These are phyloP conservation scores for Opisthograptis luteolata DNA, from an alignment of 2,888 invertebrate genomes.

Conservation along the genomic window DNA sequence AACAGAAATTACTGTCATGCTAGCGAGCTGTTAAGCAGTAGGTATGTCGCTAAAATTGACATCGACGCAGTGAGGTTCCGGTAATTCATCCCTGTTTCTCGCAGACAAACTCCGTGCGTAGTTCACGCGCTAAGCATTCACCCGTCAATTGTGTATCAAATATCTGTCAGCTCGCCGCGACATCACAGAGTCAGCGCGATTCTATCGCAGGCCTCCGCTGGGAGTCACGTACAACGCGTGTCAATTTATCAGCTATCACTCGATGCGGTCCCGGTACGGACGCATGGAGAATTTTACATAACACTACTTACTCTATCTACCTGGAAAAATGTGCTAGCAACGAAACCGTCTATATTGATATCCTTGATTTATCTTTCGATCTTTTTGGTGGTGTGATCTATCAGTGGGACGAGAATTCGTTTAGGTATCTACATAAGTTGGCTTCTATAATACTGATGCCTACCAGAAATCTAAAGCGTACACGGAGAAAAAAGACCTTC, in stretches of 20 bases:
- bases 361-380: constrained; percentile 12
- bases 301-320: constrained; percentile 26
- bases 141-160: constrained; percentile 40
- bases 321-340: constrained; percentile 15
- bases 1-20: no score
- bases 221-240: constrained; percentile 63
- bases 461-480: no score
- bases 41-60: no score
- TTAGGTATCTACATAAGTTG: no score
- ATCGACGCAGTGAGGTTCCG: no score
- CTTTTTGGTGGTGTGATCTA: constrained; percentile 1
- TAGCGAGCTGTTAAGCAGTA: no score
- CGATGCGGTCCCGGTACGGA: constrained; percentile 44
- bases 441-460: no score
- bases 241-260: constrained; percentile 69
- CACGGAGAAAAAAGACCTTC: no score
- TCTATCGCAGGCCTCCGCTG: constrained; percentile 33
- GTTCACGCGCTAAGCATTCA: constrained; percentile 14
- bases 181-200: constrained; percentile 53
- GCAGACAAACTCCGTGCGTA: not conserved
- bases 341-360: not conserved
- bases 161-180: constrained; percentile 48
- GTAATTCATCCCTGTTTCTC: not conserved
- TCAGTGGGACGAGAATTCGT: constrained; percentile 1
- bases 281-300: constrained; percentile 44